Conservation (phyloP, 2,113 vertebrate species). For the Microtus richardsoni region DNA sequence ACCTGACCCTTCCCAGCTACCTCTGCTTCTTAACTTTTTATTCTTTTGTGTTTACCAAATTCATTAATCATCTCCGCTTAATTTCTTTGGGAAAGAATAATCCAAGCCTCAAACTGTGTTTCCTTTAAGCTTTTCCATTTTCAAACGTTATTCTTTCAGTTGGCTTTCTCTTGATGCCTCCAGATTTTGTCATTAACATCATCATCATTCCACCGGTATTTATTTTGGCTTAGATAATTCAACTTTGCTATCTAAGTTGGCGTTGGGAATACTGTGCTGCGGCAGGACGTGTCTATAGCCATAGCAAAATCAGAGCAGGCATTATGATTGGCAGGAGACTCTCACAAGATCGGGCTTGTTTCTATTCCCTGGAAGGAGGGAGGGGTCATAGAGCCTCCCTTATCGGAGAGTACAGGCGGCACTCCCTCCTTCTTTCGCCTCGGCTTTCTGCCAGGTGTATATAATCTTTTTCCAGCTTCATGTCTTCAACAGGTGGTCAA, state of each 20-base stretch:
- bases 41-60: neutral
- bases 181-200: neutral
- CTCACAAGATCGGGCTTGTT: neutral
- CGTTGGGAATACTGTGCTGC: neutral
- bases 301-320: neutral
- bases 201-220: neutral
- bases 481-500: neutral
- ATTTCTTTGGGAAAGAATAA: slow-evolving; percentile 37
- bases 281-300: neutral
- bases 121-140: slow-evolving; percentile 12
- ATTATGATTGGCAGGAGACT: neutral
- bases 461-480: neutral
- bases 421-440: neutral
- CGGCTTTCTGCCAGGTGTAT: neutral
- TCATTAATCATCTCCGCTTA: slow-evolving; percentile 10
- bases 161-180: neutral
- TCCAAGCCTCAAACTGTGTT: neutral
- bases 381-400: neutral
- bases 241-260: neutral
- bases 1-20: neutral
- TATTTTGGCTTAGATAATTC: neutral
- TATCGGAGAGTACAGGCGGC: neutral
- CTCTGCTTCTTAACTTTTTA: neutral
- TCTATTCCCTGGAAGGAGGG: neutral
- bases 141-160: slow-evolving; percentile 10